Conservation (phyloP, 2,113 vertebrate genomes). For the Buteo buteo region DNA sequence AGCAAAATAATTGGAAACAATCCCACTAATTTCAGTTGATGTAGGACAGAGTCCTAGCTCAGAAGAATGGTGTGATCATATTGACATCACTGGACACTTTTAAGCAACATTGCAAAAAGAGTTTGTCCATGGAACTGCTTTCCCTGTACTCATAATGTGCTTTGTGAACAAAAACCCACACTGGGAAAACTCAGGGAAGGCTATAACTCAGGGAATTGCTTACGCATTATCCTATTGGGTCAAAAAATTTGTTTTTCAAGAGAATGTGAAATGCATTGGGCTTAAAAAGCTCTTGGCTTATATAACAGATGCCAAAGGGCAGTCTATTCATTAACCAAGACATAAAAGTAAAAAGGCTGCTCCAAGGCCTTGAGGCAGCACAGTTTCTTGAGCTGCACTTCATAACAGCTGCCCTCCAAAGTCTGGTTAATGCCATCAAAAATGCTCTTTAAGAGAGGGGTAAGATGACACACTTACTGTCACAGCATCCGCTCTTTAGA, state of each 20-base stretch:
- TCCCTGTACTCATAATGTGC: neutral
- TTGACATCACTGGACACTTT: neutral
- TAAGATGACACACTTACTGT: neutral
- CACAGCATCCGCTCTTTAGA: neutral
- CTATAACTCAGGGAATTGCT: neutral
- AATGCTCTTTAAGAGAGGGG: neutral
- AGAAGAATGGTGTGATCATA: neutral
- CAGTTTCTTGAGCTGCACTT: constrained; percentile 9
- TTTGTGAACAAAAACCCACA: neutral
- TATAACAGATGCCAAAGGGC: constrained; percentile 44
- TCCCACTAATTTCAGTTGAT: neutral
- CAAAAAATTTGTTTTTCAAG: neutral
- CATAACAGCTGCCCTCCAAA: constrained; percentile 33
- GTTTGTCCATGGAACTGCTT: neutral
- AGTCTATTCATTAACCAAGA: constrained; percentile 25
- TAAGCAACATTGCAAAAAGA: neutral
- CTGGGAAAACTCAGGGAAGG: neutral
- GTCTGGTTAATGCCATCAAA: constrained; percentile 32
- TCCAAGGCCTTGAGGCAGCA: constrained; percentile 22
- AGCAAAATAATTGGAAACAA: neutral
- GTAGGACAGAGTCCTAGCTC: neutral
- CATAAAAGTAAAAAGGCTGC: constrained; percentile 44
- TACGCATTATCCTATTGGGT: neutral
- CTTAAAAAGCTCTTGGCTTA: constrained; percentile 18
- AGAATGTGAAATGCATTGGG: constrained; percentile 3